Evolutionary conservation across 2,113 vertebrate species (phyloP), one percentile per base, ranked within the genome.

Genomic region (Lophura nycthemera): DNA sequence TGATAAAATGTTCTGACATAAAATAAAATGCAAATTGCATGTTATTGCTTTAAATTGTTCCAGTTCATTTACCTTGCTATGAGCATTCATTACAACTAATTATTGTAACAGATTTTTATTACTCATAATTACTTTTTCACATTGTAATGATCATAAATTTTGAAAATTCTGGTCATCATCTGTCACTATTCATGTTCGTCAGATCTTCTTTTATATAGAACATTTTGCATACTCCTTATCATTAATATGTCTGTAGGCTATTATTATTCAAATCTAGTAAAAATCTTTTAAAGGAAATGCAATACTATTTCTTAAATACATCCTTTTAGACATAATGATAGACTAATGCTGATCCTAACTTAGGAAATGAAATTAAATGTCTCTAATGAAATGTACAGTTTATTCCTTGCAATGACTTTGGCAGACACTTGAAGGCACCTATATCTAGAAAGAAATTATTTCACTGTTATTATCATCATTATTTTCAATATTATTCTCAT

Each of bases 101-200:
- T 98, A 98, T 97, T 93, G 89, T 96, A 97, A 98, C 93, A 96
- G 94, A 97, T 97, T 98, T 98, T 97, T 97, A 97, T 96, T 98
- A 97, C 97, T 98, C 96, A 81, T 97, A 97, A 98, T 97, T 97
- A 97, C 96, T 97, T 97, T 96, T 97, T 95, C 95, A 90, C 89
- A 96, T 96, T 97, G 84, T 95, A 97, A 96, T 96, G 94, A 97
- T 96, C 96, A 97, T 97, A 97, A 96, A 97, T 97, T 97, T 97
- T 94, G 89, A 97, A 95, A 96, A 95, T 95, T 96, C 96, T 57
- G 30, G 77, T 92, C 94, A 96, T 96, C 95, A 94, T 91, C 92
- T 97, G 82, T 97, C 96, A 96, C 89, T 67, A 89, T 88, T 96
- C 97, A 97, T 93, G 96, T 96, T 96, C 96, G 45, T 97, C 95